Evolutionary conservation across 2,113 vertebrate species (phyloP).

Genomic region (Brachyhypopomus gauderio): DNA sequence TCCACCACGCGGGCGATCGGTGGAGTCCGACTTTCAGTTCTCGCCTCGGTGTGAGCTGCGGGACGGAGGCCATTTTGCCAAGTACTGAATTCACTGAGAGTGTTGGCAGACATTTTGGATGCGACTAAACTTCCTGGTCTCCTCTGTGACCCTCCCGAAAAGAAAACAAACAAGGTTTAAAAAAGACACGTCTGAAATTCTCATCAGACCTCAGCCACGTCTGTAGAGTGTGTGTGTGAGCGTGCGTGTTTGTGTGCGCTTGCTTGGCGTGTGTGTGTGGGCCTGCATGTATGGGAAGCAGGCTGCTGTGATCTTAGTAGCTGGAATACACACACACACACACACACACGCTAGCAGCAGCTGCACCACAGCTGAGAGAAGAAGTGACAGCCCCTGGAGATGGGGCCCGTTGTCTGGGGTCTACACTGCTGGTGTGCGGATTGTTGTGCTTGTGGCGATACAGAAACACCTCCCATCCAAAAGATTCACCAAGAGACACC

Average conservation of each 20-base stretch:
- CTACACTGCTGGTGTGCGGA: no score
- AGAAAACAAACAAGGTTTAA: constrained; percentile 26
- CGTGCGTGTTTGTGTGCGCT: neutral
- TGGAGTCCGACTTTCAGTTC: constrained; percentile 14
- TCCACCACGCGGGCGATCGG: neutral
- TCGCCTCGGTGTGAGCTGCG: neutral
- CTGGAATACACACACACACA: neutral
- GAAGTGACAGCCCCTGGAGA: no score
- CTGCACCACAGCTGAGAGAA: neutral
- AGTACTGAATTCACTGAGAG: neutral
- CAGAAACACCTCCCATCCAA: neutral
- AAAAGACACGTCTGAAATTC: constrained; percentile 21
- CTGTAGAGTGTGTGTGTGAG: neutral
- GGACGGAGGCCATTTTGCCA: neutral
- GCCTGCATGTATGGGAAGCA: constrained; percentile 34
- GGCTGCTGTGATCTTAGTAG: constrained; percentile 27
- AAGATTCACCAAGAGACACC: neutral
- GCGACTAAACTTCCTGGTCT: neutral
- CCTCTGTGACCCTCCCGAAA: neutral
- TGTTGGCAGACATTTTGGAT: neutral
- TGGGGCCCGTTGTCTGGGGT: no score
- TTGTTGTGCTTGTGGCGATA: no score
- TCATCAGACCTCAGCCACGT: constrained; percentile 29
- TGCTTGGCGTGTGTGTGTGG: neutral
- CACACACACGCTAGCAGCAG: neutral